Conservation (phyloP, 2,113 vertebrate species). For the Pseudorhombus dupliciocellatus region DNA sequence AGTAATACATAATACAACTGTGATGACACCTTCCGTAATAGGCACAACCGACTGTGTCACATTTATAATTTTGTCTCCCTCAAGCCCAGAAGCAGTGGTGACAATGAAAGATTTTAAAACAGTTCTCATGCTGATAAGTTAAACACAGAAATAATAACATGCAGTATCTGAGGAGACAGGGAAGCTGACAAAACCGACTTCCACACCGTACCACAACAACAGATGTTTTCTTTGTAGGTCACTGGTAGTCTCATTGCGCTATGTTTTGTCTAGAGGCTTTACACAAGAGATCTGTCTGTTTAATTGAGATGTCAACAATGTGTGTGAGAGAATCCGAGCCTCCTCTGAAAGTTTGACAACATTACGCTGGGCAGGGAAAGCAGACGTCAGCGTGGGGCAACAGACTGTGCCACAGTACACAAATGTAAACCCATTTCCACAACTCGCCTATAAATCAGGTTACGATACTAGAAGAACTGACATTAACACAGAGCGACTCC, state of each 20-base stretch:
- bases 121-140: background rate
- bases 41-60: background rate
- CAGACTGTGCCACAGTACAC: background rate
- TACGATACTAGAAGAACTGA: background rate
- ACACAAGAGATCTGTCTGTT: background rate
- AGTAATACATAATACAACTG: background rate
- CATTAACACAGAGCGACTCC: background rate
- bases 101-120: background rate
- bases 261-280: background rate
- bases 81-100: background rate
- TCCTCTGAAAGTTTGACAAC: background rate
- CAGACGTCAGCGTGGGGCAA: background rate
- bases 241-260: background rate
- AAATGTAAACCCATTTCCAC: background rate
- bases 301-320: background rate
- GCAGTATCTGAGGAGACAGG: background rate
- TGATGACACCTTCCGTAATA: background rate
- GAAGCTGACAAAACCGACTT: background rate
- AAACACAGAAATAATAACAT: background rate
- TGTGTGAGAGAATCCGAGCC: background rate
- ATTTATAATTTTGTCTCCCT: background rate
- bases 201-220: background rate
- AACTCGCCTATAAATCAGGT: background rate
- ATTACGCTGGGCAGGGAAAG: background rate
- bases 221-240: background rate